phyloP scores from a whole-genome alignment of 2,797 vertebrate species.

The Mormyrus hasselquistii region DNA sequence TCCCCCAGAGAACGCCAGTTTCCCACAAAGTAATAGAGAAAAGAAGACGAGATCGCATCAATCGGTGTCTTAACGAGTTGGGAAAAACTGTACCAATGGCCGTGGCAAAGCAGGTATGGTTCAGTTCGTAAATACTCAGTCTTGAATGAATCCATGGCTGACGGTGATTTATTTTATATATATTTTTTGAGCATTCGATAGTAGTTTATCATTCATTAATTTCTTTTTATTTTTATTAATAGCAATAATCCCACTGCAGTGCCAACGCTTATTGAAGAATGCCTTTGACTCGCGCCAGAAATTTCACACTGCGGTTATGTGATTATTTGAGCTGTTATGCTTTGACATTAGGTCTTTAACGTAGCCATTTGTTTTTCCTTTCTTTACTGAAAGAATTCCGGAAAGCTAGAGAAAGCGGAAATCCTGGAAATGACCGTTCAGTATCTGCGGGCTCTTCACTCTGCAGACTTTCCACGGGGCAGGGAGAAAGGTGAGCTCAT shows the following conservation, averaged over 20 bases:
- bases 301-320: not conserved
- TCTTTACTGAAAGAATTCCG: constrained; percentile 71
- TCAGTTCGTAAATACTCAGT: not conserved
- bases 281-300: not conserved
- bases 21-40: constrained; percentile 97
- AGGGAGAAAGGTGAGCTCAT: constrained; percentile 81
- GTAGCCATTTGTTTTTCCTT: not conserved
- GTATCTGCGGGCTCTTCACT: constrained; percentile 88
- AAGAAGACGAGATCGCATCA: constrained; percentile 84
- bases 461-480: constrained; percentile 86
- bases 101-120: constrained; percentile 82
- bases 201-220: not conserved
- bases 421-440: constrained; percentile 98
- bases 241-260: not conserved
- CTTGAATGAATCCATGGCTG: not conserved
- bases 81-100: constrained; percentile 93
- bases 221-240: not conserved
- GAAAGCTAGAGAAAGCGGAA: constrained; percentile 95
- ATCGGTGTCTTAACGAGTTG: constrained; percentile 84
- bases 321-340: not conserved
- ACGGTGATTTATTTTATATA: not conserved
- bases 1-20: constrained; percentile 78
- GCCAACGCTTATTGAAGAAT: not conserved
- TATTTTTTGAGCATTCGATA: not conserved
- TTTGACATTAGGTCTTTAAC: not conserved